phyloP scores from a whole-genome alignment of 2,113 vertebrate genomes.

The Chaenocephalus aceratus region DNA sequence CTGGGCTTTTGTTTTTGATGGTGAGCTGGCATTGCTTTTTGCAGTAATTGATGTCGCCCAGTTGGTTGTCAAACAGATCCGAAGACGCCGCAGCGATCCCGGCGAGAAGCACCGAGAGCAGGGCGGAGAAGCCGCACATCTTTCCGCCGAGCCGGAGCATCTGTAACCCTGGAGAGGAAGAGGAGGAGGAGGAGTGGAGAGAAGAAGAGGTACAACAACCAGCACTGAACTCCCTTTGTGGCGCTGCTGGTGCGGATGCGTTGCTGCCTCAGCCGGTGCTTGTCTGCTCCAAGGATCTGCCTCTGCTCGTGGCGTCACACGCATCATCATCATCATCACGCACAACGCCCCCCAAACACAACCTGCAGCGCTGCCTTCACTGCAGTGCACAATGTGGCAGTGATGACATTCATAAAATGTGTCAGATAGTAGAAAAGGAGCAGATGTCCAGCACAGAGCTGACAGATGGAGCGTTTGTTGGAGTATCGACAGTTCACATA shows the following conservation, averaged over 20 bases:
- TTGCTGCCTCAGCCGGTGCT: conserved; percentile 58
- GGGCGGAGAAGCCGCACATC: conserved; percentile 77
- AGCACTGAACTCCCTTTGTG: conserved; percentile 61
- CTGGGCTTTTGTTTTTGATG: conserved; percentile 85
- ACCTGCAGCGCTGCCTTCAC: conserved; percentile 45
- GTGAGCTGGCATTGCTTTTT: conserved; percentile 88
- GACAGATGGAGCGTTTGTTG: neutral
- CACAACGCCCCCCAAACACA: conserved; percentile 35
- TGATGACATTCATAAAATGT: conserved; percentile 33
- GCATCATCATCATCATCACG: conserved; percentile 68
- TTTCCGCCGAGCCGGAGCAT: conserved; percentile 76
- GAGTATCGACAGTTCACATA: neutral
- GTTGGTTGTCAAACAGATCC: conserved; percentile 88
- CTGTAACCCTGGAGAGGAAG: conserved; percentile 43
- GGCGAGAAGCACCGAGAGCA: conserved; percentile 80
- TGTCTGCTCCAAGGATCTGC: conserved; percentile 67
- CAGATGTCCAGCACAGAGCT: conserved; percentile 8
- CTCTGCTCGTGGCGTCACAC: conserved; percentile 76
- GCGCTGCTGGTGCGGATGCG: conserved; percentile 47
- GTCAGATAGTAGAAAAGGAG: neutral
- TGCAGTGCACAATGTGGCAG: conserved; percentile 58
- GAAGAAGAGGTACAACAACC: conserved; percentile 39
- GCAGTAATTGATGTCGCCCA: conserved; percentile 91
- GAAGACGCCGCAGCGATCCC: conserved; percentile 74
- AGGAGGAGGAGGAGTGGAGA: conserved; percentile 43